Evolutionary conservation across 2,113 vertebrate genomes (phyloP), one percentile per base, ranked within the genome.

Genomic region (Nanorana parkeri): DNA sequence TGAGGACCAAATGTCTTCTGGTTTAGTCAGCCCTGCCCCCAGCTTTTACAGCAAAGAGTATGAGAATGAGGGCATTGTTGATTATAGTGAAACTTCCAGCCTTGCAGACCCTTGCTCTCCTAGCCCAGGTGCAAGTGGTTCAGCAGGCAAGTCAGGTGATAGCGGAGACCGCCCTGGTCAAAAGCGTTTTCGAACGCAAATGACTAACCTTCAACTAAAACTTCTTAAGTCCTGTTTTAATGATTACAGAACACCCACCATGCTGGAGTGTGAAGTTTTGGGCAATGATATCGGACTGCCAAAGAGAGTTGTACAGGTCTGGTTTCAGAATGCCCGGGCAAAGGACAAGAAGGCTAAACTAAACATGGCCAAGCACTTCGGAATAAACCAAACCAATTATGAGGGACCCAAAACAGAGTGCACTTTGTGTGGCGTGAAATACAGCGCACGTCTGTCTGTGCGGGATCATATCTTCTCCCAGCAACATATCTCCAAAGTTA

Each of bases 271-370:
- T 89, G 97, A 99, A 91, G 97, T 99, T 86, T 94, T 99, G 87
- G 98, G 98, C 89, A 99, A 98, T 92, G 98, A 99, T 23, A 99
- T 99, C 91, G 98, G 97, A 94, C 96, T 99, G 94, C 98, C 98
- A 95, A 99, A 99, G 93, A 95, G 98, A 93, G 98, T 99, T 79
- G 97, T 99, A 90, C 98, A 99, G 92, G 98, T 99, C 90, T 99
- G 98, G 98, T 99, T 99, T 93, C 98, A 99, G 93, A 99, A 99
- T 90, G 97, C 98, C 78, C 94, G 97, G 87, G 97, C 98, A 20
- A 99, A 99, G 91, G 98, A 99, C 86, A 99, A 99, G 92, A 99
- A 99, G 91, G 95, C 97, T 84, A 99, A 99, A 91, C 93, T 99
- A 86, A 99, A 96, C 91, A 99, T 99, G 97, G 97, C 97, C 88